Evolutionary conservation across 35 echinoderm and acorn worm genomes (phyloP), one percentile per base, ranked within the genome.

Genomic region (Heliocidaris erythrogramma): DNA sequence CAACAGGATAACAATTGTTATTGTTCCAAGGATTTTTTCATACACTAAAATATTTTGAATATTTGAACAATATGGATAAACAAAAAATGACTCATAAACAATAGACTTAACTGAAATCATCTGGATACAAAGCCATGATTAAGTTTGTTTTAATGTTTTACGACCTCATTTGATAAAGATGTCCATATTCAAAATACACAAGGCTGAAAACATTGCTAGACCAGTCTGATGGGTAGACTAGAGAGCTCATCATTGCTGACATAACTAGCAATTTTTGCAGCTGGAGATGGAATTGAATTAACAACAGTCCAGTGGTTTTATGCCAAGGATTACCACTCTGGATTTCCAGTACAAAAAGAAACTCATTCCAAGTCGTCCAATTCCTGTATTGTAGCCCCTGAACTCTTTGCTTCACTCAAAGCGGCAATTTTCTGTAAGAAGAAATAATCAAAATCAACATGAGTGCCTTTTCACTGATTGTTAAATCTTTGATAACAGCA

Each of bases 291-390:
- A 78, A 21, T 78, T 78, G 21, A 27, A 27, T 24, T 78, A 78
- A 18, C 17, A 69, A 69, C 65, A 78, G 65, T 78, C 27, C 27
- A 78, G 27, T 78, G 27, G 27, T n/a, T 78, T 78, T 78, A 78
- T 78, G 65, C 27, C 27, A 2, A 78, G n/a, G 61, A n/a, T 78
- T 27, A 78, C 27, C 65, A 78, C 65, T 78, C 65, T 78, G 3
- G 65, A 78, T 78, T 78, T 78, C 18, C 18, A n/a, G 17, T n/a
- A n/a, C 21, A 8, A 78, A 78, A 8, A n/a, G 18, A 21, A 89
- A 89, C 32, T 48, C 47, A 89, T 89, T 89, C 87, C 87, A 89
- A 48, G 29, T 89, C 87, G 18, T 89, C 87, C 11, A 89, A 2
- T 89, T 89, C 87, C 47, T 89, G 30, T 11, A 89, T 47, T 48